A percentile compares a stretch with the other conserved stretches of the same genome.
These are phyloP conservation scores for Aphaenogaster floridana DNA, from an alignment of 1,140 invertebrate species.

Conservation along the genomic window DNA sequence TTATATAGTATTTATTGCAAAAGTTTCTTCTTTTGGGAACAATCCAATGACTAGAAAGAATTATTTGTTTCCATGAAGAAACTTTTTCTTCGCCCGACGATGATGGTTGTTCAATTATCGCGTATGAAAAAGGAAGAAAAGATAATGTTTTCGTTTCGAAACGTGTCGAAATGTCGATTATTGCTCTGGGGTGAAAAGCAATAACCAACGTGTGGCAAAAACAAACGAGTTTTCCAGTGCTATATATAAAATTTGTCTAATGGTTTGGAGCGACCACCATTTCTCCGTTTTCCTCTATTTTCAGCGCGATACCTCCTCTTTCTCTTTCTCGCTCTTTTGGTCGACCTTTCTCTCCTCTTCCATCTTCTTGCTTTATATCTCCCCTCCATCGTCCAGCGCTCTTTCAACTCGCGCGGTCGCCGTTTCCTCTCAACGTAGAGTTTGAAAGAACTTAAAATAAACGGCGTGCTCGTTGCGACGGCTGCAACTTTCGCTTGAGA, in stretches of 20 bases:
- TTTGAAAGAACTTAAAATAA: slow-evolving; percentile 85
- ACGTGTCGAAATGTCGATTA: slow-evolving; percentile 58
- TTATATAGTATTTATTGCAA: not conserved
- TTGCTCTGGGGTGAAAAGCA: slow-evolving; percentile 48
- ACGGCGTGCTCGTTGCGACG: slow-evolving; percentile 72
- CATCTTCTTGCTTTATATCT: slow-evolving; percentile 47
- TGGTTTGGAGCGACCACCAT: slow-evolving; percentile 75
- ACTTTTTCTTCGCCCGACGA: slow-evolving; percentile 8
- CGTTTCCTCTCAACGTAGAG: slow-evolving; percentile 69
- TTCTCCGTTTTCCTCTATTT: slow-evolving; percentile 71
- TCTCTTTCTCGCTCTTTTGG: slow-evolving; percentile 17
- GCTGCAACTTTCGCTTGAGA: slow-evolving; percentile 62
- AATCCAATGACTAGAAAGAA: not conserved
- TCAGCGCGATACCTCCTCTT: slow-evolving; percentile 63
- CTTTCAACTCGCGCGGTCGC: slow-evolving; percentile 35
- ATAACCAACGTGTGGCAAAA: slow-evolving; percentile 62
- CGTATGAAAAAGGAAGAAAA: not conserved
- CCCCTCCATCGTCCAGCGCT: slow-evolving; percentile 30
- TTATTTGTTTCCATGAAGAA: slow-evolving; percentile 19
- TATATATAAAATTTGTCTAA: slow-evolving; percentile 85
- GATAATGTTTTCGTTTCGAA: slow-evolving; percentile 30
- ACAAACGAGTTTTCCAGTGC: slow-evolving; percentile 75
- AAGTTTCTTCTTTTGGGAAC: not conserved
- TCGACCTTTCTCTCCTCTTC: slow-evolving; percentile 43
- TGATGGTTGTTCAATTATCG: slow-evolving; percentile 27